Evolutionary conservation across 2,113 vertebrate genomes (phyloP), one percentile per base, ranked within the genome.

Genomic region (Dendropsophus ebraccatus): DNA sequence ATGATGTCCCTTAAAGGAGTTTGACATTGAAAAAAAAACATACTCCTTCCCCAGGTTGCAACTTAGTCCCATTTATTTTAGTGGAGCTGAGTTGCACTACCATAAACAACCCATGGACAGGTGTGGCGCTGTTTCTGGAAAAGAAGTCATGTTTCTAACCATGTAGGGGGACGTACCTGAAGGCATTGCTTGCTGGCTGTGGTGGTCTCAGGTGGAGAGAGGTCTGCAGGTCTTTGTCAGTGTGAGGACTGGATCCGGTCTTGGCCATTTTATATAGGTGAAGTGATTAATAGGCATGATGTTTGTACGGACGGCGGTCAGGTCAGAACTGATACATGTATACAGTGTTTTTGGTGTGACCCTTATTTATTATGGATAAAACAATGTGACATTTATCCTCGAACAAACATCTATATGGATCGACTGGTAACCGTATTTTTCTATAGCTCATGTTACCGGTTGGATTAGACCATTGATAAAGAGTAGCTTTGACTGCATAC

Each of bases 181-280:
- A 91, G 87, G 86, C 92, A 93, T 93, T 86, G 74, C 60, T 82
- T 82, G 54, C 65, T 5, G 30, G 76, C 79, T 87, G 79, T 30
- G 84, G 69, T 74, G 35, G 84, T 90, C 47, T 87, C 45, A 41
- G 77, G 45, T n/a, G 80, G 77, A 30, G 28, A 67, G 62, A 12
- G 25, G 47, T 83, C 81, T 78, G 86, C 23, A 90, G 83, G 58
- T 90, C 77, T 60, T 81, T 45, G 74, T 58, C 9, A 28, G 54
- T 78, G 28, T 62, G 35, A 89, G 86, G 52, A 25, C 10, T 79
- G 13, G 50, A 56, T n/a, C 5, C 16, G 12, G 9, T 78, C 1
- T 56, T 80, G 84, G 45, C 86, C 45, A 69, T 69, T 79, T 92
- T 93, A 90, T 93, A 92, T 89, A 88, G 82, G n/a, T 70, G 78